These are phyloP conservation scores for Fragum fragum DNA, from an alignment of 2,888 invertebrate genomes.

Conservation along the genomic window DNA sequence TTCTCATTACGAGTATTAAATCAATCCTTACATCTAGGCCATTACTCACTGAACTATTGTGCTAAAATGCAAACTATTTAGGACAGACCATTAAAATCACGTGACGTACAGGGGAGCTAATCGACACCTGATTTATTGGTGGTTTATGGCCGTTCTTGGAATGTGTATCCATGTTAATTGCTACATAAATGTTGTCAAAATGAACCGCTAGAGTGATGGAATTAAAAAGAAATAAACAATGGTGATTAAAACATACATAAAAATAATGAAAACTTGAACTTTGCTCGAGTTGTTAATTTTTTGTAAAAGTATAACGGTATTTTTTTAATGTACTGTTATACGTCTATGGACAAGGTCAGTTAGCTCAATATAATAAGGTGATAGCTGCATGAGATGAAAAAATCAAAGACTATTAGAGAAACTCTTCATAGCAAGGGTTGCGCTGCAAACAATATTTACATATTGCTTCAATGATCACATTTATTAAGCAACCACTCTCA, in stretches of 20 bases:
- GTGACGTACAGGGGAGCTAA: neutral
- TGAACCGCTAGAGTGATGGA: neutral
- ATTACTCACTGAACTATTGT: neutral
- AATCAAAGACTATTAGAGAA: too few relatives aligned
- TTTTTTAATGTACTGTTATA: too few relatives aligned
- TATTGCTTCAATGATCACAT: too few relatives aligned
- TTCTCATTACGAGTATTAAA: neutral
- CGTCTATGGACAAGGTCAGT: too few relatives aligned
- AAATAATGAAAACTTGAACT: neutral
- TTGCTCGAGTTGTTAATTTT: too few relatives aligned
- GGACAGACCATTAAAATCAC: neutral
- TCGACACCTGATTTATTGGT: slow-evolving; percentile 14
- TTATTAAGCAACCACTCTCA: too few relatives aligned
- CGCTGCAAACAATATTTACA: too few relatives aligned
- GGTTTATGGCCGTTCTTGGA: slow-evolving; percentile 10
- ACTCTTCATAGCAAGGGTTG: too few relatives aligned
- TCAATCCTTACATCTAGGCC: slow-evolving; percentile 4
- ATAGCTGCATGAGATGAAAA: too few relatives aligned
- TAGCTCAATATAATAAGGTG: too few relatives aligned
- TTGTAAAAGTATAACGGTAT: too few relatives aligned
- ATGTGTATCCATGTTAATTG: slow-evolving; percentile 9
- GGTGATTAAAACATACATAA: neutral
- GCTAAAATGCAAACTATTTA: slow-evolving; percentile 8
- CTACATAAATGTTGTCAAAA: slow-evolving; percentile 4
- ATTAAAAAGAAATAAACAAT: slow-evolving; percentile 7